Evolutionary conservation across 2,888 invertebrate genomes (phyloP), one percentile per base, ranked within the genome.

Genomic region (Caenorhabditis sinica): DNA sequence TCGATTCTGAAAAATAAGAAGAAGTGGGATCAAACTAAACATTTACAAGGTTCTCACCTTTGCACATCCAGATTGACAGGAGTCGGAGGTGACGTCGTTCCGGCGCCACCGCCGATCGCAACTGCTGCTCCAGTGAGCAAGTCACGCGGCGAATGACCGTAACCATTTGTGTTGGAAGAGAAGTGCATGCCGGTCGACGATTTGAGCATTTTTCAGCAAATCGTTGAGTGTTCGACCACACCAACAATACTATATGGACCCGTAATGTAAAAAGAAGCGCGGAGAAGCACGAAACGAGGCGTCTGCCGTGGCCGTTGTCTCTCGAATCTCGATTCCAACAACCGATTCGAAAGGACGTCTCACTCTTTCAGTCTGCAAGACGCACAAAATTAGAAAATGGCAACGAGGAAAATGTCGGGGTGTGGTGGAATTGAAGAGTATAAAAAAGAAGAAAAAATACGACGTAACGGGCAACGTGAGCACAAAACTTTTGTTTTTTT

Each of bases 171-270:
- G 65, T 65, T 45, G 63, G 53, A 72, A 40, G 72, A 56, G 63
- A 63, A 72, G 40, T 79, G 69, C 66, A 75, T 68, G 65, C 65
- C 36, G 25, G 72, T 45, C 20, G 72, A 71, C 45, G 79, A 56
- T 45, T 79, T 79, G 17, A 79, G 71, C 79, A 79, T 79, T 65
- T 77, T 79, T 71, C 79, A 79, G 65, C 71, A 79, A 71, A 77
- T 28, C 77, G 77, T 28, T 58, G 23, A 43, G 68, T 61, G 77
- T 61, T 61, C 49, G 61, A 69, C 69, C 71, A 71, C 71, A 79
- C 71, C 69, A 61, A 76, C 76, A 79, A 79, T 79, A 79, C 79
- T 72, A 79, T 65, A 79, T 69, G 65, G 56, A 79, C 79, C 79
- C 79, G 79, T 79, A 79, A 51, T 61, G 60, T 17, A 72, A 65